Conservation (phyloP, 2,113 vertebrate genomes). For the Lagopus leucura region DNA sequence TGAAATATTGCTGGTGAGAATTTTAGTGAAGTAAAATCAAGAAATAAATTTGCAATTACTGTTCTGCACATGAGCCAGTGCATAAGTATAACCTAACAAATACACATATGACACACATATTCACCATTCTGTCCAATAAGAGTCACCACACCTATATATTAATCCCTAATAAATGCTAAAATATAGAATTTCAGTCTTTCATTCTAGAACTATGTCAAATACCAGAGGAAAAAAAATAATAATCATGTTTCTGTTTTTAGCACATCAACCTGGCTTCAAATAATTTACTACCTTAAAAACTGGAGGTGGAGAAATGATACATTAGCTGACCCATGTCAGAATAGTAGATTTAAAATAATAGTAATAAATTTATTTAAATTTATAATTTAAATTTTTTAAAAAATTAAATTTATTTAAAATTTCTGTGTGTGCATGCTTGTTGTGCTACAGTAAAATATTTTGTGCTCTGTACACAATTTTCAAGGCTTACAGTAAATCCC, state of each 20-base stretch:
- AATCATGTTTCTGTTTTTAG: background rate
- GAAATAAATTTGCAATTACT: constrained; percentile 14
- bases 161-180: constrained; percentile 10
- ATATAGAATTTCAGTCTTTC: background rate
- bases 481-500: background rate
- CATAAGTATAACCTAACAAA: background rate
- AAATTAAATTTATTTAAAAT: background rate
- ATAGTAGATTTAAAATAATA: background rate
- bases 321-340: background rate
- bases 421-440: background rate
- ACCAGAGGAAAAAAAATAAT: background rate
- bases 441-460: background rate
- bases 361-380: too few species aligned
- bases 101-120: constrained; percentile 14
- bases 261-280: background rate
- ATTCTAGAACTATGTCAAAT: background rate
- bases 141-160: background rate
- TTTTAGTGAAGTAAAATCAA: constrained; percentile 20
- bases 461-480: background rate
- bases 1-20: background rate
- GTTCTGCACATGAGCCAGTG: background rate
- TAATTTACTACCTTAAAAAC: background rate
- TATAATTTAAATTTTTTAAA: too few species aligned
- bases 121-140: constrained; percentile 1
- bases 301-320: background rate